Evolutionary conservation across 2,113 vertebrate species (phyloP).

Genomic region (Canis aureus): DNA sequence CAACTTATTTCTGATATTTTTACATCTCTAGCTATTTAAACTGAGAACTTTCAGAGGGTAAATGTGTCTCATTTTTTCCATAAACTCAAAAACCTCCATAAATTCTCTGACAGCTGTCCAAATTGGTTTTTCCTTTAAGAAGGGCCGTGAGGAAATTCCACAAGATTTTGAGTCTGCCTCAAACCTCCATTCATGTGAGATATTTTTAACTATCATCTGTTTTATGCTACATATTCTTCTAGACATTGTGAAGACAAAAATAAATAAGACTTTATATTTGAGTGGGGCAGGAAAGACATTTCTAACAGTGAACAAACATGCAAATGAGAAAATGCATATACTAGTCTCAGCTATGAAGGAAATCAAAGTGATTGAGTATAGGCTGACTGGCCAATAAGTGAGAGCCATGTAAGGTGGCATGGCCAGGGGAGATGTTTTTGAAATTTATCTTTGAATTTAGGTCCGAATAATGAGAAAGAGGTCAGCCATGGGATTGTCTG

Average conservation of each 20-base stretch:
- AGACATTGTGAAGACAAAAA: not conserved
- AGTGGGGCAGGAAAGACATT: not conserved
- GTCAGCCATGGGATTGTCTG: not conserved
- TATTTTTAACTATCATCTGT: not conserved
- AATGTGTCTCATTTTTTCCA: not conserved
- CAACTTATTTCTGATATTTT: not conserved
- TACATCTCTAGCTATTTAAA: not conserved
- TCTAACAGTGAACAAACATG: not conserved
- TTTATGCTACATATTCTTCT: not conserved
- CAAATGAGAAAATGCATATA: not conserved
- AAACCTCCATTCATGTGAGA: not conserved
- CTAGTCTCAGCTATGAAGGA: not conserved
- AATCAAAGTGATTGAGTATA: not conserved
- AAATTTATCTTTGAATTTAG: not conserved
- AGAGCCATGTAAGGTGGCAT: not conserved
- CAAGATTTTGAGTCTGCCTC: not conserved
- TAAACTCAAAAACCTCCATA: not conserved
- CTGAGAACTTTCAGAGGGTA: not conserved
- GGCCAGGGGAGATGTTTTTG: not conserved
- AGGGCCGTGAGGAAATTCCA: not conserved
- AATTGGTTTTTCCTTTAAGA: not conserved
- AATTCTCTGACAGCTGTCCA: not conserved
- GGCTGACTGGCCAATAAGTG: accelerated
- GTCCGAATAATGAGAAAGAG: not conserved
- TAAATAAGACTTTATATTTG: not conserved